phyloP scores from a whole-genome alignment of 2,797 vertebrate genomes.

The Trachurus trachurus region DNA sequence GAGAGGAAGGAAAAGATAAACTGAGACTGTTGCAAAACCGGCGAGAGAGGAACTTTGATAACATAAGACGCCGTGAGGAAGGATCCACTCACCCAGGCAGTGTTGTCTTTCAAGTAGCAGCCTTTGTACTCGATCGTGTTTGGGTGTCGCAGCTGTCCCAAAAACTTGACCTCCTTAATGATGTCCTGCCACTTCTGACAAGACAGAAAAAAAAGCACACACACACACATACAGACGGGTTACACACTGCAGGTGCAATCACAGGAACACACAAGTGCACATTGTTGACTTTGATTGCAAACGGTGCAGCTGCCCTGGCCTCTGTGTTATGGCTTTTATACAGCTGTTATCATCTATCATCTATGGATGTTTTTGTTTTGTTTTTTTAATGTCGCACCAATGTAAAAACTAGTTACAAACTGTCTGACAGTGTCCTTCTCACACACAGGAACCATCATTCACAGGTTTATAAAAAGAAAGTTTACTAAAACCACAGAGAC shows the following conservation, averaged over 20 bases:
- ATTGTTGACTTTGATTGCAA: constrained; percentile 9
- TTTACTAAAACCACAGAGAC: constrained; percentile 30
- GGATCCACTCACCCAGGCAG: constrained; percentile 91
- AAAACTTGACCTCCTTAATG: constrained; percentile 98
- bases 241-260: constrained; percentile 36
- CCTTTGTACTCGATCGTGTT: constrained; percentile 99
- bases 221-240: constrained; percentile 42
- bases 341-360: neutral
- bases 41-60: constrained; percentile 11
- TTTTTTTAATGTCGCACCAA: neutral
- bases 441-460: constrained; percentile 11
- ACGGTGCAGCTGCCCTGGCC: constrained; percentile 1
- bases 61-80: constrained; percentile 1
- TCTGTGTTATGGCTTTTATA: constrained; percentile 11
- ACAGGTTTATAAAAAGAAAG: constrained; percentile 41
- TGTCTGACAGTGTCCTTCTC: constrained; percentile 1
- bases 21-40: neutral
- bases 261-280: constrained; percentile 1
- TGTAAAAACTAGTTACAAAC: neutral
- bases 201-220: constrained; percentile 33
- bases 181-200: constrained; percentile 99
- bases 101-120: constrained; percentile 98
- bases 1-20: neutral
- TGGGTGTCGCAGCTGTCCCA: constrained; percentile 95
- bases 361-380: too few relatives aligned